Evolutionary conservation across 2,797 vertebrate species (phyloP), one percentile per base, ranked within the genome.

Genomic region (Neosilurus hyrtlii): DNA sequence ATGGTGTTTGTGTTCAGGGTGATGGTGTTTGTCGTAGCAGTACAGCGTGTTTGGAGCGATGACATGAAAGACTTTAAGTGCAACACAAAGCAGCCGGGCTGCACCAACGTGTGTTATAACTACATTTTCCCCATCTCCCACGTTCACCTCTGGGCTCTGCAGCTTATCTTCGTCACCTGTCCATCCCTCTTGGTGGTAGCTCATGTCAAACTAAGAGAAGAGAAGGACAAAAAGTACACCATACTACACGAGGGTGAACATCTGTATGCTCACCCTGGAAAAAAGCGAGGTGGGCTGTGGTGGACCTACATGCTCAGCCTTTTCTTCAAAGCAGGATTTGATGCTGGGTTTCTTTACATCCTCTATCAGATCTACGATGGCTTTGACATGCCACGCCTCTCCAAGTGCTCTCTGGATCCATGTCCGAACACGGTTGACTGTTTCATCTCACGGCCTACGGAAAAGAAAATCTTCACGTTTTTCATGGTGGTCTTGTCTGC

Each of bases 131-230:
- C 97, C 0, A 89, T 99, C 90, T 99, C 97, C 84, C 97, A 99
- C 75, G 96, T 97, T 92, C 96, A 96, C 35, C 95, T 99, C 72
- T 99, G 97, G 98, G 97, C 97, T 0, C 91, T 99, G 90, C 97
- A 99, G 94, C 96, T 99, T 83, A 99, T 99, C 91, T 94, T 99
- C 9, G 95, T 98, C 91, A 98, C 96, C 0, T 99, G 97, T 71
- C 98, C 98, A 0, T 98, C 97, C 0, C 91, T 99, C 79, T 93
- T 99, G 82, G 97, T 99, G 84, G 89, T 97, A 88, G 97, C 97
- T 90, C 97, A 99, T 0, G 97, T 99, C 57, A 96, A 95, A 57
- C 95, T 94, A 86, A 91, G 96, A 0, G 91, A 99, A 86, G 94
- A 94, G 37, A 95, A 94, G 2, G 94, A 97, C 82, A 89, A 76